Base-by-base conservation (phyloP, 2,888 invertebrate genomes). In the Aproaerema taeniolella region DNA sequence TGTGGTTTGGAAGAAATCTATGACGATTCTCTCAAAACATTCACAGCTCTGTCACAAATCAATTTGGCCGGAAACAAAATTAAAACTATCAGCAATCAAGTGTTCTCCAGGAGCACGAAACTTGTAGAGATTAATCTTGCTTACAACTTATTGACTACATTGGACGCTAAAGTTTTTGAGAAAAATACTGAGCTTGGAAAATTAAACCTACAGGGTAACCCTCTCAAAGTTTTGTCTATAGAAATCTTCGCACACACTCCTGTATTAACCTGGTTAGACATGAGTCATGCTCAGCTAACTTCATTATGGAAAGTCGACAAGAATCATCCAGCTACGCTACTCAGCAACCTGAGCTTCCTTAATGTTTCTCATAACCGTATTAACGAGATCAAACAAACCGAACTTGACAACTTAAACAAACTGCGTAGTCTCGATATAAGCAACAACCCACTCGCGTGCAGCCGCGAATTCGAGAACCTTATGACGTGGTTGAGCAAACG, bases 141-240 rank as follows among this genome's bases (percentile, higher is more conserved):
- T 20, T 88, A 91, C 57, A 95, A 95, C 60, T 67, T 89, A 50
- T 87, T 95, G 35, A 74, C 78, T 5, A 85, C 85, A 12, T 67
- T 95, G 20, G 89, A 91, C 31, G 73, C 82, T 6, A 87, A 89
- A 52, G 81, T 91, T 43, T 94, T 95, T 64, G 87, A 86, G 51
- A 89, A 91, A 46, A 93, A 93, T 50, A 87, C 81, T 14, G 89
- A 91, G 46, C 76, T 95, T 42, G 88, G 79, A 15, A 90, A 88
- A 68, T 71, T 95, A 8, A 91, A 89, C 59, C 85, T 95, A 31
- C 91, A 92, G 50, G 91, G 92, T 9, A 95, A 95, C 71, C 91
- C 91, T 1, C 78, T 94, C 42, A 88, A 88, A 46, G 87, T 88
- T 7, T 64, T 95, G 2, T 90, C 92, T 38, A 89, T 91, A 1